Conservation (phyloP, 2,113 vertebrate genomes). For the Lucifuga dentata region DNA sequence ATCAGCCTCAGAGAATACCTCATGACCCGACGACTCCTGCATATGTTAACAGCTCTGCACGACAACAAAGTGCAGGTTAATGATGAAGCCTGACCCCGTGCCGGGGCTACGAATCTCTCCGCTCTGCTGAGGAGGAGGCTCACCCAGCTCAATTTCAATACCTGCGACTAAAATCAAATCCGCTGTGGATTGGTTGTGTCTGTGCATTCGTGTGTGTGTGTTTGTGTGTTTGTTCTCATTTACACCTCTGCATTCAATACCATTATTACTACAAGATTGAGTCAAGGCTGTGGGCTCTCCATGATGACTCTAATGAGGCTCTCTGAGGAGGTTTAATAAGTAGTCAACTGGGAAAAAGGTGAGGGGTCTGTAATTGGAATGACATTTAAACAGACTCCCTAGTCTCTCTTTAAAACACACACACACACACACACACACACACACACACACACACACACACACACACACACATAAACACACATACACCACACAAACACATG, state of each 20-base stretch:
- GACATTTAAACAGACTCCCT: constrained; percentile 42
- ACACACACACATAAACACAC: constrained; percentile 5
- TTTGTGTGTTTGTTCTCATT: background rate
- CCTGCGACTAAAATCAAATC: constrained; percentile 1
- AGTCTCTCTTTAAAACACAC: background rate
- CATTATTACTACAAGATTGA: constrained; percentile 1
- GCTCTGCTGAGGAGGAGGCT: constrained; percentile 19
- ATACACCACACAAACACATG: constrained; percentile 4
- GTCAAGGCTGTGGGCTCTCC: constrained; percentile 9
- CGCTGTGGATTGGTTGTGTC: background rate
- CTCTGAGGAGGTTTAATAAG: constrained; percentile 48
- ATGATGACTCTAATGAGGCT: constrained; percentile 45
- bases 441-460: constrained; percentile 4
- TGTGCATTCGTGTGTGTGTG: background rate
- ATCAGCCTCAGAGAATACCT: constrained; percentile 37
- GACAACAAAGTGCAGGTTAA: constrained; percentile 12
- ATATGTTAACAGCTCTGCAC: constrained; percentile 11
- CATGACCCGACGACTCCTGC: constrained; percentile 11
- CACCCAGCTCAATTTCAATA: constrained; percentile 29
- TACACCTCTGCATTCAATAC: background rate
- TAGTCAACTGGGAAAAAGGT: constrained; percentile 23
- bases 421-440: constrained; percentile 8
- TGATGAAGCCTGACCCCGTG: constrained; percentile 39
- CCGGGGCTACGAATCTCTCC: constrained; percentile 8
- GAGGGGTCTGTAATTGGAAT: constrained; percentile 56